Evolutionary conservation across 2,113 vertebrate genomes (phyloP).

Genomic region (Lophochroa leadbeateri): DNA sequence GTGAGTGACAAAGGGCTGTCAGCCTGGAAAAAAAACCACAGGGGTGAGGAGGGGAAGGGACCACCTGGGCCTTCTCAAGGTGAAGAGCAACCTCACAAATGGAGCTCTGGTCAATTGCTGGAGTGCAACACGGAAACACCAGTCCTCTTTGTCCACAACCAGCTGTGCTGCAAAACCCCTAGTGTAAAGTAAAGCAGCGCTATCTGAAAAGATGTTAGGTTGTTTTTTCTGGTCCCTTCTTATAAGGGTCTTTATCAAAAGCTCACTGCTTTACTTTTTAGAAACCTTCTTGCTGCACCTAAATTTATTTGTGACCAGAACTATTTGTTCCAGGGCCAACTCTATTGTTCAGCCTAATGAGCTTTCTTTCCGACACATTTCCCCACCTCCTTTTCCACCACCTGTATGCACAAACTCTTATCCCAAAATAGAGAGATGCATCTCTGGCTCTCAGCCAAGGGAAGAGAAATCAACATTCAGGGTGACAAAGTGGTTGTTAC

Average conservation of each 20-base stretch:
- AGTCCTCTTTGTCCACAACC: background rate
- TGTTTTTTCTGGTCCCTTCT: background rate
- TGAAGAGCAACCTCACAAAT: background rate
- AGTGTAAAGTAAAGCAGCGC: background rate
- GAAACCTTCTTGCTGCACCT: background rate
- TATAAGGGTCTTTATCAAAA: background rate
- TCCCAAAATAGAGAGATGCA: background rate
- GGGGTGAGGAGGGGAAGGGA: background rate
- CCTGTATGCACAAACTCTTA: background rate
- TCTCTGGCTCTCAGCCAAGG: background rate
- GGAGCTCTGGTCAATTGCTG: background rate
- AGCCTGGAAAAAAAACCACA: background rate
- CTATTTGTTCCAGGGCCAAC: background rate
- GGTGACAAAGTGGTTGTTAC: background rate
- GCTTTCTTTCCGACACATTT: background rate
- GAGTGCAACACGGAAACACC: background rate
- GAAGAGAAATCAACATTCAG: background rate
- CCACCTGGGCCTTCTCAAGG: background rate
- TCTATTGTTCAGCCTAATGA: background rate
- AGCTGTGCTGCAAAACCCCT: background rate
- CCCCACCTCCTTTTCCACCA: background rate
- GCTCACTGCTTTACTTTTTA: background rate
- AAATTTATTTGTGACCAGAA: background rate
- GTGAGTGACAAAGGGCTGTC: background rate
- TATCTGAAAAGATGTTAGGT: background rate